Evolutionary conservation across 2,888 invertebrate species (phyloP).

Genomic region (Halocaridina rubra): DNA sequence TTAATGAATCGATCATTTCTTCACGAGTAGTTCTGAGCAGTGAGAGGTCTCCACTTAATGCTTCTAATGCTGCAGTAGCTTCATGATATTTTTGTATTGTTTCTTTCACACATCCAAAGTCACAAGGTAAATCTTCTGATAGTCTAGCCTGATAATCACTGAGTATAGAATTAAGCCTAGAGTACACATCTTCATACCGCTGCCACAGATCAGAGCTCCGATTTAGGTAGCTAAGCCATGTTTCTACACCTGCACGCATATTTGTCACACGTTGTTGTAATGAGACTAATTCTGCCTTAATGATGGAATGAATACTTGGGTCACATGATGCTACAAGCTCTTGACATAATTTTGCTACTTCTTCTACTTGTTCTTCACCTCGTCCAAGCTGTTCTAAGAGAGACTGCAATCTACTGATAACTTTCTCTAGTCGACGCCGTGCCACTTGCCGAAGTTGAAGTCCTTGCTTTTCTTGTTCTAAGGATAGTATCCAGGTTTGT

Average conservation of each 20-base stretch:
- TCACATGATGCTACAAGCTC: conserved; percentile 67
- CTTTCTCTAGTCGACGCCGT: conserved; percentile 60
- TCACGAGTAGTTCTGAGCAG: conserved; percentile 52
- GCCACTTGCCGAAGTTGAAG: conserved; percentile 60
- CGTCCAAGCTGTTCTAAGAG: conserved; percentile 69
- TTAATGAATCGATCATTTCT: conserved; percentile 58
- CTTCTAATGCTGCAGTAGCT: conserved; percentile 44
- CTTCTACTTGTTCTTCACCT: conserved; percentile 71
- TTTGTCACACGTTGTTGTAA: conserved; percentile 56
- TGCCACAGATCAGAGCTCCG: conserved; percentile 53
- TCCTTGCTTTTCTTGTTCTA: conserved; percentile 62
- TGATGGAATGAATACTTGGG: conserved; percentile 56
- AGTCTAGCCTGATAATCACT: conserved; percentile 48
- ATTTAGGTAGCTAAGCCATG: conserved; percentile 70
- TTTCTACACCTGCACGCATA: conserved; percentile 60
- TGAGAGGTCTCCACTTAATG: conserved; percentile 45
- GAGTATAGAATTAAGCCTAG: conserved; percentile 33
- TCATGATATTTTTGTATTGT: conserved; percentile 41
- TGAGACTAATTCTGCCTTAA: conserved; percentile 53
- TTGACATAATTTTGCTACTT: conserved; percentile 71
- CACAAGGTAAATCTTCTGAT: conserved; percentile 46
- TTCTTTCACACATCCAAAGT: conserved; percentile 52
- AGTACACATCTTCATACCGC: conserved; percentile 52
- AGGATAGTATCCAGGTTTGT: conserved; percentile 56
- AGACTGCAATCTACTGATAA: conserved; percentile 67